A percentile compares a stretch with the other conserved stretches of the same genome.
Conservation (phyloP, 2,888 invertebrate species). For the Erannis defoliaria region DNA sequence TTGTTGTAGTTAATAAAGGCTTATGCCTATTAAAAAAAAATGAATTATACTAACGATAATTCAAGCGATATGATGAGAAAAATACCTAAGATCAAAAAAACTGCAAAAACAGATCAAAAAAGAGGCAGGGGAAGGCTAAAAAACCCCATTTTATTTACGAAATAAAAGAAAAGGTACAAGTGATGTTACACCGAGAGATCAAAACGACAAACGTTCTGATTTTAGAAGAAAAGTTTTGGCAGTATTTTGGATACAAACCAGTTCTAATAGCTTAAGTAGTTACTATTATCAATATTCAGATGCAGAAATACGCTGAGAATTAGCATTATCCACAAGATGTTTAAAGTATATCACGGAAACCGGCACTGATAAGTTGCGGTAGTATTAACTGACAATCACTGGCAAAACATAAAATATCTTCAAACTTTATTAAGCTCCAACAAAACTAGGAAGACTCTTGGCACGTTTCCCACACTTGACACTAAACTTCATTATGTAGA, state of each 20-base stretch:
- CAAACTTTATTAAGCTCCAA: constrained; percentile 57
- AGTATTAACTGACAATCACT: constrained; percentile 37
- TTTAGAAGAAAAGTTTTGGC: too few relatives aligned
- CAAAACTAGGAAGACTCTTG: constrained; percentile 61
- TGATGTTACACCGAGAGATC: too few relatives aligned
- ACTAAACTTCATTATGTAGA: constrained; percentile 61
- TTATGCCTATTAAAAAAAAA: too few relatives aligned
- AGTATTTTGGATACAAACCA: too few relatives aligned
- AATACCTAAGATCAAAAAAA: too few relatives aligned
- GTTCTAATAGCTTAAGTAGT: too few relatives aligned
- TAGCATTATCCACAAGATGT: neutral
- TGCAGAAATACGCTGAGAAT: neutral
- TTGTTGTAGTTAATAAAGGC: too few relatives aligned
- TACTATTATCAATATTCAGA: neutral
- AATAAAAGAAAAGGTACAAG: neutral
- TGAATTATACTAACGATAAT: too few relatives aligned
- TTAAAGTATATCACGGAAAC: constrained; percentile 6
- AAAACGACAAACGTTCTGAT: too few relatives aligned
- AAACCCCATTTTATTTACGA: neutral
- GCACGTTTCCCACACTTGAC: constrained; percentile 67
- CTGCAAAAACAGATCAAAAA: neutral
- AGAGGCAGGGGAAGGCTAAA: too few relatives aligned
- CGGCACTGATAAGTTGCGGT: neutral
- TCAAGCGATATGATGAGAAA: too few relatives aligned
- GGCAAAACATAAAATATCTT: constrained; percentile 42